Evolutionary conservation across 2,113 vertebrate species (phyloP).

Genomic region (Stegostoma tigrinum): DNA sequence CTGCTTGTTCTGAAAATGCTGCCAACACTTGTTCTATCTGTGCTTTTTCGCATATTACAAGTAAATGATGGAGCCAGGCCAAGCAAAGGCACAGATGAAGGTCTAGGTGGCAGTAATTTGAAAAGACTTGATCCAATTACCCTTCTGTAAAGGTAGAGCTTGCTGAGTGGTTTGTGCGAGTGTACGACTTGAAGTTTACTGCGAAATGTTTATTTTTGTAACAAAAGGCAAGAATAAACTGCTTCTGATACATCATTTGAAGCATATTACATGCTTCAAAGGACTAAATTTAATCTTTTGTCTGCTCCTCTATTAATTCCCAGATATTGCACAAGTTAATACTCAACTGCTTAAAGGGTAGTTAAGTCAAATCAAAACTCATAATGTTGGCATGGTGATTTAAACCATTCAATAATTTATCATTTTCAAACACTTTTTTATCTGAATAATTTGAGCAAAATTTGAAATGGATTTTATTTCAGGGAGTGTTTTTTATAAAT

Average conservation of each 20-base stretch:
- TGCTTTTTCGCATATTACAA: no score
- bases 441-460: background rate
- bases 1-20: no score
- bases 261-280: background rate
- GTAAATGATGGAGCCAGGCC: no score
- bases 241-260: background rate
- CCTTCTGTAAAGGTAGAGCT: background rate
- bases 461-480: background rate
- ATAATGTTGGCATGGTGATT: background rate
- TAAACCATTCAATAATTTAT: slow-evolving; percentile 9
- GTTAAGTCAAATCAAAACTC: background rate
- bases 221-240: background rate
- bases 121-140: background rate
- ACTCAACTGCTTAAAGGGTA: background rate
- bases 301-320: background rate
- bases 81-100: background rate
- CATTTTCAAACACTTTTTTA: background rate
- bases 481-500: background rate
- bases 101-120: no score
- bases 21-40: no score
- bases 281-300: background rate
- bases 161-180: background rate
- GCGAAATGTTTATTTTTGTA: background rate
- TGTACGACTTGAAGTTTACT: background rate
- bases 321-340: background rate